A percentile compares a stretch with the other conserved stretches of the same genome.
Evolutionary conservation across 1,140 invertebrate species (phyloP).

Genomic region (Bombus cullumanus): DNA sequence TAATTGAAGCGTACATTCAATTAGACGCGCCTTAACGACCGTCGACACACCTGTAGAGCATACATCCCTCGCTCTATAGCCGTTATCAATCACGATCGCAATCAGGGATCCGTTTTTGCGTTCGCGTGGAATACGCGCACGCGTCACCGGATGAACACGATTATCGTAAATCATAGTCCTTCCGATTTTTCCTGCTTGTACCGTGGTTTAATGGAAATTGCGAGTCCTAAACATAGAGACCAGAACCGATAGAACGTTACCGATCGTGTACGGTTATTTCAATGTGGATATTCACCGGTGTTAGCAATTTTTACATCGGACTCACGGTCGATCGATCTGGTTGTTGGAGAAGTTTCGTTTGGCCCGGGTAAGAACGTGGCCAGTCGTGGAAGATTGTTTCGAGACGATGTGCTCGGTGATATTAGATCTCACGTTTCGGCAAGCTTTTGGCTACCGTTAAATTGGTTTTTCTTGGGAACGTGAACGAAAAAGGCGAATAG

Average conservation of each 20-base stretch:
- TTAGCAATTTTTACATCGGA: background rate
- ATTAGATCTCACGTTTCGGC: background rate
- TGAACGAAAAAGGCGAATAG: background rate
- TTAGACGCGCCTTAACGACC: conserved; percentile 58
- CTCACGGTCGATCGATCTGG: background rate
- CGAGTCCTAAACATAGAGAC: background rate
- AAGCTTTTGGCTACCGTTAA: background rate
- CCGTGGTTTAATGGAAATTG: conserved; percentile 32
- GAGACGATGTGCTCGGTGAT: background rate
- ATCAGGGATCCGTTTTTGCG: conserved; percentile 43
- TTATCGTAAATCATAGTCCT: conserved; percentile 37
- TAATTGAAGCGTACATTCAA: conserved; percentile 57
- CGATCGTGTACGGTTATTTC: no score
- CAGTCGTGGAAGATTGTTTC: background rate
- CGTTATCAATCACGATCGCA: conserved; percentile 43
- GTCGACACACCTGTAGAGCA: conserved; percentile 44
- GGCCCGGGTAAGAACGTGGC: background rate
- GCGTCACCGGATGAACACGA: conserved; percentile 2
- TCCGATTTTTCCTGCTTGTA: conserved; percentile 13
- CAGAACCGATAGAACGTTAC: background rate
- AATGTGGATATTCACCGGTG: background rate
- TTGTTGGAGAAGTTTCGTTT: conserved; percentile 2
- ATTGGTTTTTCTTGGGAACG: background rate
- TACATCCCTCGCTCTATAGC: background rate
- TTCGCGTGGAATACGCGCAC: background rate